Evolutionary conservation across 2,113 vertebrate species (phyloP).

Genomic region (Antechinus stuartii): DNA sequence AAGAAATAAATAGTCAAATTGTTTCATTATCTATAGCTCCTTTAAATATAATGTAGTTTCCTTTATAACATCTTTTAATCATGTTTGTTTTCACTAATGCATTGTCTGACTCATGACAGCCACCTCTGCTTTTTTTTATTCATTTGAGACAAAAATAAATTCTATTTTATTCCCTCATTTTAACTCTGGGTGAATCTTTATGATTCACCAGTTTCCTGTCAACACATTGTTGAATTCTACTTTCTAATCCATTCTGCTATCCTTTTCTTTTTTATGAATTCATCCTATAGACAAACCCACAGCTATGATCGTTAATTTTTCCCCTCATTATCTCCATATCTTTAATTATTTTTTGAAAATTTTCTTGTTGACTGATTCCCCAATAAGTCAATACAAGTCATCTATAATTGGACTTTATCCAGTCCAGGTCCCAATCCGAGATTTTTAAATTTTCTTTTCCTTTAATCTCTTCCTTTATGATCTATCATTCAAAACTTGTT

Average conservation of each 20-base stretch:
- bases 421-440: background rate
- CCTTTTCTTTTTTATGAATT: background rate
- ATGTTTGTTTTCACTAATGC: background rate
- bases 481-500: background rate
- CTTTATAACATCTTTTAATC: background rate
- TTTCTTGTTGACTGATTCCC: background rate
- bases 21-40: background rate
- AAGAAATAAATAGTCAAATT: background rate
- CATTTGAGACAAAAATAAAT: background rate
- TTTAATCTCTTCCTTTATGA: background rate
- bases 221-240: background rate
- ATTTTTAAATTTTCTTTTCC: background rate
- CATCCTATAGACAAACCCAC: background rate
- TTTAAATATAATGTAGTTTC: background rate
- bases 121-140: background rate
- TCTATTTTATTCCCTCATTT: background rate
- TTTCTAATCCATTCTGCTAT: background rate
- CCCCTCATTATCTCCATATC: background rate
- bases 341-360: background rate
- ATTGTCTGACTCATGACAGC: background rate
- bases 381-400: background rate
- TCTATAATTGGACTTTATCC: background rate
- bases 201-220: background rate
- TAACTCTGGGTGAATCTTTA: background rate
- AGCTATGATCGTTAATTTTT: background rate